Evolutionary conservation across 2,113 vertebrate genomes (phyloP).

Genomic region (Grallaria varia): DNA sequence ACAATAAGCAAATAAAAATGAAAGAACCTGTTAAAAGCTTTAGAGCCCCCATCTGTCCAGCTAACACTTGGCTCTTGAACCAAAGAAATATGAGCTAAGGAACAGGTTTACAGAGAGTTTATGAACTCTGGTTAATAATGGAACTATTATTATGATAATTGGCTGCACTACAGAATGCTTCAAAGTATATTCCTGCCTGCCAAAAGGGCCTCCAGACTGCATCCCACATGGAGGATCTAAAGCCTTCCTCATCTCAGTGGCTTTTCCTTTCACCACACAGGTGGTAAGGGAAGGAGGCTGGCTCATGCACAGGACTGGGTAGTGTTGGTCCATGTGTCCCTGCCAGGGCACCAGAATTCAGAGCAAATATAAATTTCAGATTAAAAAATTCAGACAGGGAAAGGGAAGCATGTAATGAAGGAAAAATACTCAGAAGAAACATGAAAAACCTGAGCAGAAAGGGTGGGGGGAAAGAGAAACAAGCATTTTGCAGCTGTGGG

Average conservation of each 20-base stretch:
- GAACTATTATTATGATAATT: slow-evolving; percentile 37
- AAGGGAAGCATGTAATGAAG: background rate
- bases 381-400: background rate
- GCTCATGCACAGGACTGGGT: background rate
- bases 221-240: background rate
- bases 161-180: background rate
- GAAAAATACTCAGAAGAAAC: background rate
- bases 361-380: background rate
- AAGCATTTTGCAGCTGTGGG: background rate
- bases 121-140: slow-evolving; percentile 52
- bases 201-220: background rate
- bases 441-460: background rate
- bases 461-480: background rate
- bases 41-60: background rate
- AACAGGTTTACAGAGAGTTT: slow-evolving; percentile 39
- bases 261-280: background rate
- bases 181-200: background rate
- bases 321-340: background rate
- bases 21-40: background rate
- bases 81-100: slow-evolving; percentile 38
- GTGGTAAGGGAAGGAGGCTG: background rate
- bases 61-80: background rate
- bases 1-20: background rate
- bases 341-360: background rate
- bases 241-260: background rate